Evolutionary conservation across 2,888 invertebrate species (phyloP).

Genomic region (Drosophila paramelanica): DNA sequence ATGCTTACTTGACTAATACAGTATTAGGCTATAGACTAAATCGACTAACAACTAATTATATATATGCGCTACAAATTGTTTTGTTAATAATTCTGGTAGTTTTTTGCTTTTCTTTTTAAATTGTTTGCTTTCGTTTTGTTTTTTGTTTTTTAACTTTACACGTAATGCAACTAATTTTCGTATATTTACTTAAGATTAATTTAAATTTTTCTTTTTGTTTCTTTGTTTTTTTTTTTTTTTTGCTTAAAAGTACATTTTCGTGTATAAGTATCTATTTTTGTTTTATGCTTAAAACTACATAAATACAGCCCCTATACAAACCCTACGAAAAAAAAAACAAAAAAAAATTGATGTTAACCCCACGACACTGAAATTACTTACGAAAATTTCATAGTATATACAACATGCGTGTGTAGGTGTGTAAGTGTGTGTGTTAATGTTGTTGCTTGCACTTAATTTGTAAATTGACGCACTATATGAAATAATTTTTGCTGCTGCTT

Average conservation of each 20-base stretch:
- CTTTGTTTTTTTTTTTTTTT: background rate
- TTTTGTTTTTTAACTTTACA: slow-evolving; percentile 27
- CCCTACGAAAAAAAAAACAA: slow-evolving; percentile 17
- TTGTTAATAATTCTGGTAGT: background rate
- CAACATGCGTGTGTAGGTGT: slow-evolving; percentile 17
- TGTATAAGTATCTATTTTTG: background rate
- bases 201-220: background rate
- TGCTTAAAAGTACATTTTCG: slow-evolving; percentile 5
- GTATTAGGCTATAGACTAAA: slow-evolving; percentile 32
- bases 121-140: background rate
- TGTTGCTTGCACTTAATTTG: slow-evolving; percentile 9
- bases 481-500: background rate
- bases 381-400: slow-evolving; percentile 38
- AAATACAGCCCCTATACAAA: slow-evolving; percentile 49
- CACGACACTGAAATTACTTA: slow-evolving; percentile 9
- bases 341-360: slow-evolving; percentile 5
- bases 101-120: background rate
- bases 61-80: slow-evolving; percentile 34
- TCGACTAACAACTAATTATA: slow-evolving; percentile 39
- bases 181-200: background rate
- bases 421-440: slow-evolving; percentile 1
- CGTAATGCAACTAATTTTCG: slow-evolving; percentile 29
- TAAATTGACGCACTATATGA: slow-evolving; percentile 21
- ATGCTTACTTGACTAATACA: slow-evolving; percentile 55
- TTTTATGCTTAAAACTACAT: slow-evolving; percentile 43